Base-by-base conservation (phyloP, 2,113 vertebrate species). In the rabbit (Oryctolagus cuniculus) region DNA sequence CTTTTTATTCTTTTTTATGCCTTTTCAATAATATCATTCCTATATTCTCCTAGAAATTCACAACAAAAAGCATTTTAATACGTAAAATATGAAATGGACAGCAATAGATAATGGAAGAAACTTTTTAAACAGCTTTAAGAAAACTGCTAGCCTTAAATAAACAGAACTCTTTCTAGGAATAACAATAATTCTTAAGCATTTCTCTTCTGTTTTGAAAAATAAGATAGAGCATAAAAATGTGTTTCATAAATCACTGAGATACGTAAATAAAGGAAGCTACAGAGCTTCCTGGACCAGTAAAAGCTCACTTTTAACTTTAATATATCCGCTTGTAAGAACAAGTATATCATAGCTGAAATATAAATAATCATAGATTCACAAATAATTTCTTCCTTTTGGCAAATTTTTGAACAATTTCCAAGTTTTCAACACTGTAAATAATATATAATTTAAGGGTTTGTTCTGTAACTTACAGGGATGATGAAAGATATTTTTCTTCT, bases 371-470 rank as follows among this genome's bases (percentile, higher is more conserved):
- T 63, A 91, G 95, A 97, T 69, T 61, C 89, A 94, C 93, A 97
- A 97, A 55, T 98, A 44, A 38, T 94, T 97, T 96, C 72, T 95
- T 97, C 72, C 95, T 97, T 95, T n/a, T 90, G 75, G 29, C 77
- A 95, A 86, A 88, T 63, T 97, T 93, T 96, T 98, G 96, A 98
- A 97, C 92, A 84, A 24, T 84, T 95, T 96, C 96, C 91, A 96
- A 88, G 91, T 96, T 96, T 93, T 90, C 53, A 96, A 87, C 95
- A 80, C 31, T 84, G 64, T 96, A 92, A 98, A 96, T 94, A 98
- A 98, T 96, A 96, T 38, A 96, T 44, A 85, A 94, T 92, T 97
- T 97, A 93, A 96, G 53, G 74, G 25, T 91, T 73, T 83, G 86
- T 96, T 93, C 94, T 98, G 97, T 96, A 96, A 36, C 25, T 96